A percentile compares a stretch with the other conserved stretches of the same genome.
Evolutionary conservation across 53 echinoderm and acorn worm species (phyloP).

Genomic region (Luidia sarsii): DNA sequence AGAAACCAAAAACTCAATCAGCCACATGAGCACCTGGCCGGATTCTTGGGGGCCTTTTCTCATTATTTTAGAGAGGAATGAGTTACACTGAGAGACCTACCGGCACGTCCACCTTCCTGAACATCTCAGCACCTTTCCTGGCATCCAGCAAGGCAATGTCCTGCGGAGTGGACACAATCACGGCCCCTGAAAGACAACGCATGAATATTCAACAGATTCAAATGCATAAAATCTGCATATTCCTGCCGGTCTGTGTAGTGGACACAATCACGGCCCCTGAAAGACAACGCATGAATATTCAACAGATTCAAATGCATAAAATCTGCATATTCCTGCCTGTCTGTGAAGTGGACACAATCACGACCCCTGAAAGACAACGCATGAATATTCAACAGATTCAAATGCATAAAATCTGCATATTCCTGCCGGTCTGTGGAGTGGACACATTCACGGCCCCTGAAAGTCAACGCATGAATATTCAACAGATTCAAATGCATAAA

Average conservation of each 20-base stretch:
- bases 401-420: too few relatives aligned
- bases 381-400: too few relatives aligned
- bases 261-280: slow-evolving; percentile 93
- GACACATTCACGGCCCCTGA: slow-evolving; percentile 92
- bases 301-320: too few relatives aligned
- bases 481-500: too few relatives aligned
- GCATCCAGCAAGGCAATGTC: slow-evolving; percentile 97
- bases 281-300: background rate
- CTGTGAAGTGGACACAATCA: slow-evolving; percentile 95
- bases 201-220: too few relatives aligned
- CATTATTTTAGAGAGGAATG: too few relatives aligned
- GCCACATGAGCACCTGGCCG: too few relatives aligned
- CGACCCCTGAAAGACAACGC: slow-evolving; percentile 66
- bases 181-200: slow-evolving; percentile 67
- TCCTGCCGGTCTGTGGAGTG: slow-evolving; percentile 96
- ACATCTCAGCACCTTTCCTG: slow-evolving; percentile 92
- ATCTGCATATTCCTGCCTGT: too few relatives aligned
- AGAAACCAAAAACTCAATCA: too few relatives aligned
- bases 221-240: too few relatives aligned
- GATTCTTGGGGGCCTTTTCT: too few relatives aligned
- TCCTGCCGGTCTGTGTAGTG: slow-evolving; percentile 95
- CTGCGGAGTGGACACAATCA: slow-evolving; percentile 96
- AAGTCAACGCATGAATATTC: background rate
- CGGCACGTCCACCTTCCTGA: slow-evolving; percentile 88
- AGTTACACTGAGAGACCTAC: too few relatives aligned